Evolutionary conservation across 2,888 invertebrate species (phyloP).

Genomic region (Chalcis sispes): DNA sequence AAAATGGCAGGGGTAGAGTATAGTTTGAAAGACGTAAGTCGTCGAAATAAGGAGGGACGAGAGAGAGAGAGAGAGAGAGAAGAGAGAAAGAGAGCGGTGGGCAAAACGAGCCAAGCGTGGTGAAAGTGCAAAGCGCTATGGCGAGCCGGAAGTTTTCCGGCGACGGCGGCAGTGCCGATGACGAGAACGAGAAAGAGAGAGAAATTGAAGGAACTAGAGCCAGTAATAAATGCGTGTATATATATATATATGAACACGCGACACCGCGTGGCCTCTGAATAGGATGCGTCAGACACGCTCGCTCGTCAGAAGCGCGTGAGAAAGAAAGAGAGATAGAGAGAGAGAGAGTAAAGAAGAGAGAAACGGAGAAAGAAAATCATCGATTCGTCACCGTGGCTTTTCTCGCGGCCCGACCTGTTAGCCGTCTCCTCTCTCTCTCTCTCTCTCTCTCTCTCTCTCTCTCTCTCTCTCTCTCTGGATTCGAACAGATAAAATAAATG

Average conservation of each 20-base stretch:
- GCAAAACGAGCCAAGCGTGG: constrained; percentile 2
- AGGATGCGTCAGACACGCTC: no score
- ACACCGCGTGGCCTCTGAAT: no score
- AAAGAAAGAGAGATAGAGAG: constrained; percentile 23
- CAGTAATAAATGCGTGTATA: no score
- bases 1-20: no score
- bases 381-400: constrained; percentile 20
- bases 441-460: no score
- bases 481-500: no score
- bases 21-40: no score
- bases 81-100: neutral
- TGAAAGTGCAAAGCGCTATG: constrained; percentile 15
- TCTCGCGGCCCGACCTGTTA: no score
- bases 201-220: neutral
- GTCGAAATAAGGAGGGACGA: no score
- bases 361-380: neutral
- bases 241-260: neutral
- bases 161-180: neutral
- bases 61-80: neutral
- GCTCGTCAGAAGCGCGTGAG: neutral
- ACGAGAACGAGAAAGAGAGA: no score
- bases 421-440: no score
- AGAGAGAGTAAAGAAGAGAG: neutral
- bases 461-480: no score
- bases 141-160: constrained; percentile 52